A percentile compares a stretch with the other conserved stretches of the same genome.
phyloP scores from a whole-genome alignment of 2,797 vertebrate genomes.

The Scolopax rusticola region DNA sequence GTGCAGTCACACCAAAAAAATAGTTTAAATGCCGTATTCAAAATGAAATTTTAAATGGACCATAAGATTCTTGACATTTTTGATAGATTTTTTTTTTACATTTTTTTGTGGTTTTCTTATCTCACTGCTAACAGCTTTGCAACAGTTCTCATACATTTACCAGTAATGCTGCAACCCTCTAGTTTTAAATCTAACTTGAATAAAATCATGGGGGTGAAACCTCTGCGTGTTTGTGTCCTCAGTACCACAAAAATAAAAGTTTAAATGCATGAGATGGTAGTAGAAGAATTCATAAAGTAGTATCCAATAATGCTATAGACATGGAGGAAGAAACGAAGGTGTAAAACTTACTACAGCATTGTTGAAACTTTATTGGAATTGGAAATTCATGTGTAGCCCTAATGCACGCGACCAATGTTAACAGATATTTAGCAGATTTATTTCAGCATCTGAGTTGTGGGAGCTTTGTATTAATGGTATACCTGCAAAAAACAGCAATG shows the following conservation, averaged over 20 bases:
- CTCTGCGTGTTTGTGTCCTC: not conserved
- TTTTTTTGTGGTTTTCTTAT: not conserved
- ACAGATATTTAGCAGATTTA: not conserved
- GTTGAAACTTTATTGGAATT: not conserved
- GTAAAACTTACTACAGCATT: not conserved
- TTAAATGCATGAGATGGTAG: not conserved
- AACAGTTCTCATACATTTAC: not conserved
- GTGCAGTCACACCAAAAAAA: not conserved
- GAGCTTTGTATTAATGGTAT: not conserved
- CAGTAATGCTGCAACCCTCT: not conserved
- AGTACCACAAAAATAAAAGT: not conserved
- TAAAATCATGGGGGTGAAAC: not conserved
- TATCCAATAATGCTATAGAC: not conserved
- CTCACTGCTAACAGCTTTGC: not conserved
- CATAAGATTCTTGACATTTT: not conserved
- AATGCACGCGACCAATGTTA: not conserved
- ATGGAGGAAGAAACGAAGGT: not conserved
- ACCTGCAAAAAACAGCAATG: not conserved
- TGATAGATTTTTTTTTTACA: not conserved
- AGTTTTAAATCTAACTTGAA: not conserved
- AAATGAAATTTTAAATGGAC: slow-evolving; percentile 44
- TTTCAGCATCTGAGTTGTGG: not conserved
- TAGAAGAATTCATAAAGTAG: not conserved
- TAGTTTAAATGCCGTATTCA: not conserved
- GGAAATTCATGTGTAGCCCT: not conserved